Evolutionary conservation across 2,113 vertebrate species (phyloP), one percentile per base, ranked within the genome.

Genomic region (Oostethus manadensis): DNA sequence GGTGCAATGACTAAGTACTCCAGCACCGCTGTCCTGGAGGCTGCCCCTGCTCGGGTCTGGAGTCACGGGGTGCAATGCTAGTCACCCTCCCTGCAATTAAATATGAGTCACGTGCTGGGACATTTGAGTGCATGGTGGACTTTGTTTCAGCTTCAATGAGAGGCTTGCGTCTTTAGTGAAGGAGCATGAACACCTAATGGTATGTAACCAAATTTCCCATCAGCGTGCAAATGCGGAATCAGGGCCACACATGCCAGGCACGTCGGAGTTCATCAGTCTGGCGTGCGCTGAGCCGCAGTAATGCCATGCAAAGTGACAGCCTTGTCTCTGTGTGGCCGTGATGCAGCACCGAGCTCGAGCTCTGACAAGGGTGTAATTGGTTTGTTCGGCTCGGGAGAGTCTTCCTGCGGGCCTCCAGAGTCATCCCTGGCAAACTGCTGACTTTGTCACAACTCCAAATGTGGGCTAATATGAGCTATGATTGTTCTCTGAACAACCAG

Each of bases 1-100:
- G 60, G 61, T 71, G 68, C 74, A 82, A 84, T 85, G 83, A 73
- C 62, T 71, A 69, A 80, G 73, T 70, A 67, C 60, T 63, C 29
- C 29, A 7, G 29, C 65, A 64, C 50, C 54, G 69, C 73, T 70
- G 72, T 70, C 72, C 75, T 54, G 72, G 55, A 76, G 70, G 73
- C 72, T 33, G 54, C 54, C 58, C 56, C 33, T 43, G 54, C 54
- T 51, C 66, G 45, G 17, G n/a, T 46, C 17, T 6, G 10, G 45
- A 8, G 15, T 46, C 72, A 66, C 45, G 77, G 71, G 76, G 67
- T 59, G 38, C 38, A 42, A 42, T 42, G 13, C 38, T 14, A 20
- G 55, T 47, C 45, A 18, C 50, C 46, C 29, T 33, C 3, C 5
- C 29, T 6, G 14, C 70, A 71, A 70, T 84, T 83, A 71, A 60